phyloP scores from a whole-genome alignment of 2,113 vertebrate genomes.

The Limanda limanda region DNA sequence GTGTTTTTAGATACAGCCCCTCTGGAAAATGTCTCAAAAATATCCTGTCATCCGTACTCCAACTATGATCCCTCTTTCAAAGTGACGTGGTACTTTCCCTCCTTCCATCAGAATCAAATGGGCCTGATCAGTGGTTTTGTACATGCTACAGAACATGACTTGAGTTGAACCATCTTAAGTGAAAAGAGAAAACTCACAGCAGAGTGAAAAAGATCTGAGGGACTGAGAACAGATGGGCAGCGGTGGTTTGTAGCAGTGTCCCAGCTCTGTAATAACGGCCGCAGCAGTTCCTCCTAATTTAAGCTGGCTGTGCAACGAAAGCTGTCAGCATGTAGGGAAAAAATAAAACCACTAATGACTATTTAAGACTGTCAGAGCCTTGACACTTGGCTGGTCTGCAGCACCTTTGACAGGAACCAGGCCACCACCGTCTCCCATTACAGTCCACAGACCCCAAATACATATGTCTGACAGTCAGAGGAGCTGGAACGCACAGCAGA shows the following conservation, averaged over 20 bases:
- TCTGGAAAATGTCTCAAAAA: no score
- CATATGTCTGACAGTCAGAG: conserved; percentile 5
- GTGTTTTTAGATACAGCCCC: no score
- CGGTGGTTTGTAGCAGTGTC: conserved; percentile 37
- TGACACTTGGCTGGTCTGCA: conserved; percentile 43
- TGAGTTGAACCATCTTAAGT: background rate
- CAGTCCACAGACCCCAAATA: conserved; percentile 12
- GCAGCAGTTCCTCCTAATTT: conserved; percentile 7
- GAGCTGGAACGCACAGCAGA: background rate
- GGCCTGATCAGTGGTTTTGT: no score
- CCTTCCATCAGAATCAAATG: background rate
- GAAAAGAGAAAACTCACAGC: background rate
- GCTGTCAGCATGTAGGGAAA: conserved; percentile 24
- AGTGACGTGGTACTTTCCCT: background rate
- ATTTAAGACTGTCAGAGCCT: conserved; percentile 39
- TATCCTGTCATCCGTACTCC: background rate
- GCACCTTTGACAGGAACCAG: conserved; percentile 42
- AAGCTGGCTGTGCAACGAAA: conserved; percentile 25
- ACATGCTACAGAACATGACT: background rate
- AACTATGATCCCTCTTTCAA: background rate
- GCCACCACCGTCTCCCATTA: conserved; percentile 23
- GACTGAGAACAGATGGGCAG: conserved; percentile 32
- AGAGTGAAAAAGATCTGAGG: conserved; percentile 8
- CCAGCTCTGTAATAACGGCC: conserved; percentile 10
- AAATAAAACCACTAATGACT: conserved; percentile 51